These are phyloP conservation scores for Chelon labrosus DNA, from an alignment of 2,797 vertebrate species.

Conservation along the genomic window DNA sequence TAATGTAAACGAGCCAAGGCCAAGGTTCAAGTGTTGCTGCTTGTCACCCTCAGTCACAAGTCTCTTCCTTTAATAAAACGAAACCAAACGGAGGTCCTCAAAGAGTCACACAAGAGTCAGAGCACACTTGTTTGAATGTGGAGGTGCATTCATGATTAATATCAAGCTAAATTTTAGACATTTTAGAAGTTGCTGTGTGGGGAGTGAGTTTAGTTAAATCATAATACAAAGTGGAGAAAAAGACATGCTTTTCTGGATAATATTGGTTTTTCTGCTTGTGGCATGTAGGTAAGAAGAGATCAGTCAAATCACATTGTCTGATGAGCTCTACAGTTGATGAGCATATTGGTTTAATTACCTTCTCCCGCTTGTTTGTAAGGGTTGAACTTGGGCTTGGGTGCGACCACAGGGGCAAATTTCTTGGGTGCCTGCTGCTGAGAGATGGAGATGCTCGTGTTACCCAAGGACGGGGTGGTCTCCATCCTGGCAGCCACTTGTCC, in stretches of 20 bases:
- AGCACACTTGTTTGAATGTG: too few relatives aligned
- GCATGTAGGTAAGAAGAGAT: not conserved
- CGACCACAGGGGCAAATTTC: conserved; percentile 96
- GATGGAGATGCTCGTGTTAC: conserved; percentile 94
- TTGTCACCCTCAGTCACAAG: too few relatives aligned
- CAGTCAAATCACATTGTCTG: not conserved
- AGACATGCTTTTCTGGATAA: not conserved
- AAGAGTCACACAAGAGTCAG: too few relatives aligned
- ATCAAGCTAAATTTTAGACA: too few relatives aligned
- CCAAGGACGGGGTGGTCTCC: conserved; percentile 95
- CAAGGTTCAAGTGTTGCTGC: not conserved
- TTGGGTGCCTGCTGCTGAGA: conserved; percentile 96
- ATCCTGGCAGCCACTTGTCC: conserved; percentile 93
- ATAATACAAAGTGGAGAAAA: not conserved
- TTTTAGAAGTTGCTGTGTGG: too few relatives aligned
- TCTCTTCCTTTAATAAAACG: too few relatives aligned
- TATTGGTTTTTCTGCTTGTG: not conserved
- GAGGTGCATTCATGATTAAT: too few relatives aligned
- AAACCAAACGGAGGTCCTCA: too few relatives aligned
- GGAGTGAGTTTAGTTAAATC: too few relatives aligned
- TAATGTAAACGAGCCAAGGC: not conserved
- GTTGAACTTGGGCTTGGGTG: conserved; percentile 98
- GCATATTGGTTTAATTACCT: not conserved
- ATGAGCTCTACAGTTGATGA: too few relatives aligned
- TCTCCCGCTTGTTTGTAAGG: conserved; percentile 89